Evolutionary conservation across 2,797 vertebrate species (phyloP).

Genomic region (Chanos chanos): DNA sequence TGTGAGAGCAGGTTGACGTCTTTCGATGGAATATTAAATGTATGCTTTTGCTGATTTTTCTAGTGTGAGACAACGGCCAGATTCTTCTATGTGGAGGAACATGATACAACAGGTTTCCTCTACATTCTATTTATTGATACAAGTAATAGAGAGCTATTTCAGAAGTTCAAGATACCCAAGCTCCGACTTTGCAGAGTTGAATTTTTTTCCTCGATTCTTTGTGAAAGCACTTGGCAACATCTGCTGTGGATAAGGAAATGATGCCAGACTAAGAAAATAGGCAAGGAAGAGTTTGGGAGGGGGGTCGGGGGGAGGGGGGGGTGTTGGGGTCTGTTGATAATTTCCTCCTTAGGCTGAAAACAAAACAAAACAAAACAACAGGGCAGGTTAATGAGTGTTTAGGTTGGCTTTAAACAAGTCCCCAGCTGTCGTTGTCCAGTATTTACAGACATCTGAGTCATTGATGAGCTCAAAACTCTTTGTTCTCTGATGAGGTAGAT

Average conservation of each 20-base stretch:
- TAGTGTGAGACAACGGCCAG: too few species aligned
- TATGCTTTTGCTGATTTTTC: too few species aligned
- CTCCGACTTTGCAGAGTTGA: background rate
- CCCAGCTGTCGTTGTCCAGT: constrained; percentile 48
- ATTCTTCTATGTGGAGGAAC: too few species aligned
- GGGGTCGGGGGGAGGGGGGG: constrained; percentile 19
- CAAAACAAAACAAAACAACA: constrained; percentile 65
- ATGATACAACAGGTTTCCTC: too few species aligned
- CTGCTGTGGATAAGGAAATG: constrained; percentile 42
- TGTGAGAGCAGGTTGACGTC: too few species aligned
- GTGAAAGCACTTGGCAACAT: constrained; percentile 37
- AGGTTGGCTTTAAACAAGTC: constrained; percentile 54
- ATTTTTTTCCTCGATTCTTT: background rate
- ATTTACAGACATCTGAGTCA: constrained; percentile 37
- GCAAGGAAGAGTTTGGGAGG: constrained; percentile 49
- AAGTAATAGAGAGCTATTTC: too few species aligned
- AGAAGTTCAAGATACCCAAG: too few species aligned
- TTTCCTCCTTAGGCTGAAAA: constrained; percentile 59
- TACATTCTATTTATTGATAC: too few species aligned
- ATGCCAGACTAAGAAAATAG: constrained; percentile 50
- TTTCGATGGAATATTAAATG: too few species aligned
- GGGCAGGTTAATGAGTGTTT: constrained; percentile 60
- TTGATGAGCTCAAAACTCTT: constrained; percentile 27
- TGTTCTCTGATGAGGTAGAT: too few species aligned
- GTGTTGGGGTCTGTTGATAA: constrained; percentile 59